These are phyloP conservation scores for Heliconius hewitsoni DNA, from an alignment of 1,140 invertebrate species.

Conservation along the genomic window DNA sequence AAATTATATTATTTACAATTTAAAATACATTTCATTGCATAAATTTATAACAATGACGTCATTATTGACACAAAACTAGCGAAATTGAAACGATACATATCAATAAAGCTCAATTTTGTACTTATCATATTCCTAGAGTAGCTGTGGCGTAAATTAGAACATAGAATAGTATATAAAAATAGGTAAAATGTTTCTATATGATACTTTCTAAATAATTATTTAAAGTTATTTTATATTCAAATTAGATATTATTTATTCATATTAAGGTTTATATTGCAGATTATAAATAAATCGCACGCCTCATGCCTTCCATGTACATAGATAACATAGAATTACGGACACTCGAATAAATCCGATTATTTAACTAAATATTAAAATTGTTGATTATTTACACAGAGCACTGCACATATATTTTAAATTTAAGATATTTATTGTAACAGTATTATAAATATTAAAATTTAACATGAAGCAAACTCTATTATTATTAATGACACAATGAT, in stretches of 20 bases:
- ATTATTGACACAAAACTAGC: slow-evolving; percentile 25
- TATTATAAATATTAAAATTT: slow-evolving; percentile 32
- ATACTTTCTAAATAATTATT: slow-evolving; percentile 27
- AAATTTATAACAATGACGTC: slow-evolving; percentile 5
- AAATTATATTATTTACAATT: slow-evolving; percentile 4
- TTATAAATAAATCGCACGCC: slow-evolving; percentile 53
- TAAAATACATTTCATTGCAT: neutral
- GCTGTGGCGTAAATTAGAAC: slow-evolving; percentile 52
- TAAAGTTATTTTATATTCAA: slow-evolving; percentile 40
- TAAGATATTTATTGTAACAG: slow-evolving; percentile 38
- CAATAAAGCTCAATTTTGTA: slow-evolving; percentile 80
- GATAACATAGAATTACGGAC: slow-evolving; percentile 52
- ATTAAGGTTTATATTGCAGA: slow-evolving; percentile 29
- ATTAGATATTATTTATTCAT: slow-evolving; percentile 32
- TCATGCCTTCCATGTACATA: slow-evolving; percentile 76
- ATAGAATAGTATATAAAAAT: slow-evolving; percentile 46
- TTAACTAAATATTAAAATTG: slow-evolving; percentile 39
- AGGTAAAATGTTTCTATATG: slow-evolving; percentile 47
- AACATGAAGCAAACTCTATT: slow-evolving; percentile 14
- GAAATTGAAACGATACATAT: slow-evolving; percentile 67
- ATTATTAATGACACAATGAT: neutral
- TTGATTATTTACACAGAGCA: slow-evolving; percentile 43
- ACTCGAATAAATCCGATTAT: slow-evolving; percentile 47
- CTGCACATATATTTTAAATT: slow-evolving; percentile 40
- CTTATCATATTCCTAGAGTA: slow-evolving; percentile 72